Evolutionary conservation across 2,113 vertebrate genomes (phyloP).

Genomic region (Corvus cornix): DNA sequence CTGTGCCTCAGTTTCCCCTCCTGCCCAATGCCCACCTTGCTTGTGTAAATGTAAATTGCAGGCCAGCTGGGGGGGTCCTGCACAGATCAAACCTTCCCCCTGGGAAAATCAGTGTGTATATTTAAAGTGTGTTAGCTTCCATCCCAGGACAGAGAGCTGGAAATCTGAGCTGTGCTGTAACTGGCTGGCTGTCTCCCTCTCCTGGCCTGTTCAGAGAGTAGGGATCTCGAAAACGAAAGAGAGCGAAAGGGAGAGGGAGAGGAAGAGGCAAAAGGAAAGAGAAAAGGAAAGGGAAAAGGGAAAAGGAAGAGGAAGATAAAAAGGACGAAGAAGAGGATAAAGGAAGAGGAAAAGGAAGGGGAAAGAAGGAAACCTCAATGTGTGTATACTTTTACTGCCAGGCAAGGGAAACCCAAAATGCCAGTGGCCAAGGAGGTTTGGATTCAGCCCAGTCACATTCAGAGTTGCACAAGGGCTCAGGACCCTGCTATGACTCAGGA

Average conservation of each 20-base stretch:
- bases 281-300: rapidly evolving
- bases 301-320: no score
- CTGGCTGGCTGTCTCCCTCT: conserved; percentile 34
- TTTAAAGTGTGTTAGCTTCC: background rate
- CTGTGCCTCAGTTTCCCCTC: background rate
- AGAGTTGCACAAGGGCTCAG: background rate
- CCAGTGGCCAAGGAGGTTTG: background rate
- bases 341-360: background rate
- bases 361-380: rapidly evolving
- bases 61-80: rapidly evolving
- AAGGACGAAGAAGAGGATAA: no score
- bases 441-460: background rate
- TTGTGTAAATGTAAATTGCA: background rate
- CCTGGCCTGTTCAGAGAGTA: background rate
- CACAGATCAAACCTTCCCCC: background rate
- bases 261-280: no score
- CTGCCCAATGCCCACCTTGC: background rate
- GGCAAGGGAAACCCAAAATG: background rate
- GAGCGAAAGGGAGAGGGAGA: rapidly evolving
- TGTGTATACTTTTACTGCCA: background rate
- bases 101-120: background rate
- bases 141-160: background rate
- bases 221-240: background rate
- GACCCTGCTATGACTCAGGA: background rate
- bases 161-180: background rate